Evolutionary conservation across 2,797 vertebrate genomes (phyloP).

Genomic region (Sebastes taczanowskii): DNA sequence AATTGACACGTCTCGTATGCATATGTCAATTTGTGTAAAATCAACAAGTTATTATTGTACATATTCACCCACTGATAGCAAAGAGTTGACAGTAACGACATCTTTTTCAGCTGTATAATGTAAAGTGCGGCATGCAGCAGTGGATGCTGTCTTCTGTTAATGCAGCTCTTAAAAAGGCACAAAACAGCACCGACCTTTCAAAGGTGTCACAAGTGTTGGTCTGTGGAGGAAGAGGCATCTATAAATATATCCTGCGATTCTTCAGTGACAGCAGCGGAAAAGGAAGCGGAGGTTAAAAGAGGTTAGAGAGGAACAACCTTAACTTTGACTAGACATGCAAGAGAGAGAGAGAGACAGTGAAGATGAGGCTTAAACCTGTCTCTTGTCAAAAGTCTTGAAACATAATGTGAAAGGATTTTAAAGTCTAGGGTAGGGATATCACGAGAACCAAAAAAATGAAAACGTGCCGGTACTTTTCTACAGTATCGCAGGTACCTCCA

Average conservation of each 20-base stretch:
- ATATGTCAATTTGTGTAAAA: background rate
- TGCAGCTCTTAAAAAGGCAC: slow-evolving; percentile 25
- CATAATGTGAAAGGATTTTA: background rate
- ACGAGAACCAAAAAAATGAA: background rate
- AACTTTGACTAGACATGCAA: background rate
- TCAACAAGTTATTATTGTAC: background rate
- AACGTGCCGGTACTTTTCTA: background rate
- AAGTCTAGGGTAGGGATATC: background rate
- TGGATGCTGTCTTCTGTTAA: slow-evolving; percentile 28
- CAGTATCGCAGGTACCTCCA: background rate
- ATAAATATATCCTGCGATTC: slow-evolving; percentile 65
- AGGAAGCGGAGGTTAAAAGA: slow-evolving; percentile 51
- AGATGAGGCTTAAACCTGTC: background rate
- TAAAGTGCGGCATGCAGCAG: slow-evolving; percentile 10
- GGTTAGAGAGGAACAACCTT: slow-evolving; percentile 11
- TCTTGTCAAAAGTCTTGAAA: background rate
- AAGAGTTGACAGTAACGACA: background rate
- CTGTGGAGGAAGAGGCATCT: slow-evolving; percentile 55
- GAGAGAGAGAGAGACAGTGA: background rate
- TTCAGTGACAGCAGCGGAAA: slow-evolving; percentile 39
- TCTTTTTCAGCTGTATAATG: slow-evolving; percentile 8
- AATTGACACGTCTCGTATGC: background rate
- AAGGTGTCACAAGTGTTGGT: slow-evolving; percentile 54
- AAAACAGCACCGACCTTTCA: slow-evolving; percentile 16
- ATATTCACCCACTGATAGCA: background rate